These are phyloP conservation scores for Cyanistes caeruleus DNA, from an alignment of 2,113 vertebrate genomes.

Conservation along the genomic window DNA sequence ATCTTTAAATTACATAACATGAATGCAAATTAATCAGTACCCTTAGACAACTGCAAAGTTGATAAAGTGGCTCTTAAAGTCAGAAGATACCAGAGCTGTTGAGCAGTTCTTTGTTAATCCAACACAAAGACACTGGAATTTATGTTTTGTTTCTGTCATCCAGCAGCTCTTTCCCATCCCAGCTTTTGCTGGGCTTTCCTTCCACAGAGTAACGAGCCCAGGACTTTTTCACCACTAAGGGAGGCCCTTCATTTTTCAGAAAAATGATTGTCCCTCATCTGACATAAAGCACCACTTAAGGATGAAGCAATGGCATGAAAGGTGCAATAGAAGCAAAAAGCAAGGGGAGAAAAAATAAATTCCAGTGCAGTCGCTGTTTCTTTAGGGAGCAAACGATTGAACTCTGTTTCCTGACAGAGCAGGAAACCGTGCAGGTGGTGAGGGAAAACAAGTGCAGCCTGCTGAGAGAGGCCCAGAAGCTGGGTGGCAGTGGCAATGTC, in stretches of 20 bases:
- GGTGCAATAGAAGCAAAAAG: not conserved
- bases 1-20: not conserved
- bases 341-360: not conserved
- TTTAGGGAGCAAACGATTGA: not conserved
- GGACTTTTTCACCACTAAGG: not conserved
- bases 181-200: not conserved
- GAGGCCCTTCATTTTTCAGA: not conserved
- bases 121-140: constrained; percentile 3
- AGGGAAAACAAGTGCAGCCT: not conserved
- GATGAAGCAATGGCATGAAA: not conserved
- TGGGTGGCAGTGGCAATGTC: not conserved
- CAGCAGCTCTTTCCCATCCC: not conserved
- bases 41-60: not conserved
- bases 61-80: not conserved
- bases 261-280: not conserved
- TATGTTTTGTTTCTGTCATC: not conserved
- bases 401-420: not conserved
- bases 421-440: not conserved
- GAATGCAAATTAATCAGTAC: constrained; percentile 5
- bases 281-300: not conserved
- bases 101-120: not conserved
- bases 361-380: not conserved
- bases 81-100: not conserved
- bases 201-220: not conserved
- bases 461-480: not conserved